A percentile compares a stretch with the other conserved stretches of the same genome.
phyloP scores from a whole-genome alignment of 2,113 vertebrate species.

The Myrmecobius fasciatus region DNA sequence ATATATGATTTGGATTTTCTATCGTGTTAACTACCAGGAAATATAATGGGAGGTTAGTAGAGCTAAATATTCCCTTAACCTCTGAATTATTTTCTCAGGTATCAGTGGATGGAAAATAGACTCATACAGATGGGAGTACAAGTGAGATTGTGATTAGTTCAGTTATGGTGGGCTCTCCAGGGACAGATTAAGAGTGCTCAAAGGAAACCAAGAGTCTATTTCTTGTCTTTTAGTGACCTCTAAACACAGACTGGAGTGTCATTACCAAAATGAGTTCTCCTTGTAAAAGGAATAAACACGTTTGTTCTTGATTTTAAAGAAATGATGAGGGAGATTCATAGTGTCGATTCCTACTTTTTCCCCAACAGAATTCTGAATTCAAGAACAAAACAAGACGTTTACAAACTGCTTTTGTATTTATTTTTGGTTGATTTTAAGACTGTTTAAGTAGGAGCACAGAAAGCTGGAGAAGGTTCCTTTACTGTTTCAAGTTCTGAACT shows the following conservation, averaged over 20 bases:
- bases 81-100: background rate
- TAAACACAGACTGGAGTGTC: background rate
- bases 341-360: background rate
- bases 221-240: background rate
- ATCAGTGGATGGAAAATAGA: background rate
- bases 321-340: background rate
- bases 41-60: background rate
- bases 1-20: background rate
- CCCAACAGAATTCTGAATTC: background rate
- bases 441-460: background rate
- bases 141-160: background rate
- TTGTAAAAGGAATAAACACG: background rate
- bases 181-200: background rate
- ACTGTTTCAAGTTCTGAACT: background rate
- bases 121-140: background rate
- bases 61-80: background rate
- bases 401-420: background rate
- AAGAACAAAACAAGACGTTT: background rate
- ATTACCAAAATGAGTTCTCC: background rate
- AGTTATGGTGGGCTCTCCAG: background rate
- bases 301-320: background rate
- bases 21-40: background rate
- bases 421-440: background rate
- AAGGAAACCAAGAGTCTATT: background rate
- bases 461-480: background rate